A percentile compares a stretch with the other conserved stretches of the same genome.
Evolutionary conservation across 1,140 invertebrate genomes (phyloP).

Genomic region (Paracyclopina nana): DNA sequence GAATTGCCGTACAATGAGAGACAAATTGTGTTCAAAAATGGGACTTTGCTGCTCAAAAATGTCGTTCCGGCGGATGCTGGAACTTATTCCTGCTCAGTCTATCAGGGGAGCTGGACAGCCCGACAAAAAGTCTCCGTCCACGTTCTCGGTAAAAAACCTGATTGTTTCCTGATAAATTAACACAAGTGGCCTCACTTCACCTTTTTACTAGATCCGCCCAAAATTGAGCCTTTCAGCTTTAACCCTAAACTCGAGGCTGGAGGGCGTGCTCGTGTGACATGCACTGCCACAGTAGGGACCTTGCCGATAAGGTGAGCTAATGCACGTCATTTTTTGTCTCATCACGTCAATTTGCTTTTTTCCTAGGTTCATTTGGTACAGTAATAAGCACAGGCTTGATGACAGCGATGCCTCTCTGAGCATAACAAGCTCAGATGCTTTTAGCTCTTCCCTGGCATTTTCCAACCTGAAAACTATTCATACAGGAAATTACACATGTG

Average conservation of each 20-base stretch:
- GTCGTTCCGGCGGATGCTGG: no score
- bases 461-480: conserved; percentile 20
- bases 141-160: no score
- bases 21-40: no score
- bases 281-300: conserved; percentile 39
- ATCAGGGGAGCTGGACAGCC: no score
- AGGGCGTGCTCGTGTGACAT: conserved; percentile 39
- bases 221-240: conserved; percentile 38
- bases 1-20: no score
- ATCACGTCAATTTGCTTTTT: background rate
- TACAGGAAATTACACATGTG: conserved; percentile 25
- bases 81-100: no score
- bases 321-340: no score
- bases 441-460: conserved; percentile 19
- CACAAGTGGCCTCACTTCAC: background rate
- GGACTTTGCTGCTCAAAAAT: no score
- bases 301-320: conserved; percentile 22
- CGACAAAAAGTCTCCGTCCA: no score
- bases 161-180: no score
- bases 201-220: conserved; percentile 33
- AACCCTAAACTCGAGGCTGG: conserved; percentile 35
- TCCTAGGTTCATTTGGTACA: conserved; percentile 22
- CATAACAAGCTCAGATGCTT: conserved; percentile 6
- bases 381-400: background rate
- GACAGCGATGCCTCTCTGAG: background rate